Evolutionary conservation across 2,113 vertebrate genomes (phyloP).

Genomic region (Microtus oregoni): DNA sequence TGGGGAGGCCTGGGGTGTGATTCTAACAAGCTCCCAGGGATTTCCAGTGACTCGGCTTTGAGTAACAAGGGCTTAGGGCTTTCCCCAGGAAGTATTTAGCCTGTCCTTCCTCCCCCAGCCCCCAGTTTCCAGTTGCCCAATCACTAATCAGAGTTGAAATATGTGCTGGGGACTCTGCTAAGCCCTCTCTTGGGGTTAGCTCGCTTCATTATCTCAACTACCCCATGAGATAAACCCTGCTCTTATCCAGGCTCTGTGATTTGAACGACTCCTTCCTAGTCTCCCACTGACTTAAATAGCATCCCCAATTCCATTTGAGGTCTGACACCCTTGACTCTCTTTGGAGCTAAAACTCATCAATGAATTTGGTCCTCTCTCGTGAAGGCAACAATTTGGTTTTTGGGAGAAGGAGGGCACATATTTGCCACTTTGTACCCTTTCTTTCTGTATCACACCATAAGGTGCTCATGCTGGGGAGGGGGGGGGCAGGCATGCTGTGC

Average conservation of each 20-base stretch:
- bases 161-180: neutral
- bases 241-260: neutral
- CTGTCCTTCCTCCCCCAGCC: neutral
- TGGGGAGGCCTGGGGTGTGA: neutral
- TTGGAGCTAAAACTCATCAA: conserved; percentile 46
- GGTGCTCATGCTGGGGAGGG: too few species aligned
- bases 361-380: neutral
- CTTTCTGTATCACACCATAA: neutral
- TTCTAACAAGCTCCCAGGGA: neutral
- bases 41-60: neutral
- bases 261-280: neutral
- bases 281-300: neutral
- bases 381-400: neutral
- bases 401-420: neutral
- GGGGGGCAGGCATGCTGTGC: too few species aligned
- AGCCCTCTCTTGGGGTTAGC: neutral
- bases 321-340: neutral
- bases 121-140: neutral
- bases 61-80: neutral
- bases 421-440: neutral
- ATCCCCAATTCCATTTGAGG: conserved; percentile 51
- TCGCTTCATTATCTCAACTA: conserved; percentile 27
- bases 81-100: neutral
- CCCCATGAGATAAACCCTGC: neutral
- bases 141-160: neutral